phyloP scores from a whole-genome alignment of 2,113 vertebrate species.

The Scortum barcoo region DNA sequence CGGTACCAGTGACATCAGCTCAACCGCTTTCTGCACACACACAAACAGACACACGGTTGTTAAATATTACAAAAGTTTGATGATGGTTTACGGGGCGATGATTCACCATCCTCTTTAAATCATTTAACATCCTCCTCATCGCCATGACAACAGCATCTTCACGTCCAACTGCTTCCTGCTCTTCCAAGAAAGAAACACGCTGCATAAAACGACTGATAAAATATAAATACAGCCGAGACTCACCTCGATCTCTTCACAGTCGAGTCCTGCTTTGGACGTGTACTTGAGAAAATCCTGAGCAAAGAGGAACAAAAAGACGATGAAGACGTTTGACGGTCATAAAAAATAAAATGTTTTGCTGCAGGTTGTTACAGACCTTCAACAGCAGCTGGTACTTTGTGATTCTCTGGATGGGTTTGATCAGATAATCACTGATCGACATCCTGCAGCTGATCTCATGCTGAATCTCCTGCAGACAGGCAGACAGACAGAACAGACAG shows the following conservation, averaged over 20 bases:
- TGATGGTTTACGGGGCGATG: background rate
- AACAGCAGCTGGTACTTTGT: conserved; percentile 98
- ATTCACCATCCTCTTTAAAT: conserved; percentile 11
- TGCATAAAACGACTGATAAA: too few species aligned
- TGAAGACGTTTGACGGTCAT: too few species aligned
- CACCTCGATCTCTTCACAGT: conserved; percentile 95
- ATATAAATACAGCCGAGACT: background rate
- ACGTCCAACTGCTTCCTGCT: too few species aligned
- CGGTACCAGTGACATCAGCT: conserved; percentile 97
- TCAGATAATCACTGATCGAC: conserved; percentile 95
- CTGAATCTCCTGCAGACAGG: conserved; percentile 90
- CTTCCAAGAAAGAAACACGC: too few species aligned
- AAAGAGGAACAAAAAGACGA: background rate
- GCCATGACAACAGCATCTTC: background rate
- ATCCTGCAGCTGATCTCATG: conserved; percentile 95
- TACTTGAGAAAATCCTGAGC: conserved; percentile 95
- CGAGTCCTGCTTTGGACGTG: conserved; percentile 94
- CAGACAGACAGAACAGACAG: background rate
- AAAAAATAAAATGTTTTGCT: too few species aligned
- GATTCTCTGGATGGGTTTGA: conserved; percentile 99
- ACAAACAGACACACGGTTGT: conserved; percentile 3
- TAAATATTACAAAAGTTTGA: conserved; percentile 26
- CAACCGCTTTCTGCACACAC: conserved; percentile 87
- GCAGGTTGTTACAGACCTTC: conserved; percentile 85
- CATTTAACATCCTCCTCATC: conserved; percentile 6